Percentiles rank a stretch among this genome's conserved stretches.
phyloP scores from a whole-genome alignment of 2,888 invertebrate species.

The Baronia brevicornis region DNA sequence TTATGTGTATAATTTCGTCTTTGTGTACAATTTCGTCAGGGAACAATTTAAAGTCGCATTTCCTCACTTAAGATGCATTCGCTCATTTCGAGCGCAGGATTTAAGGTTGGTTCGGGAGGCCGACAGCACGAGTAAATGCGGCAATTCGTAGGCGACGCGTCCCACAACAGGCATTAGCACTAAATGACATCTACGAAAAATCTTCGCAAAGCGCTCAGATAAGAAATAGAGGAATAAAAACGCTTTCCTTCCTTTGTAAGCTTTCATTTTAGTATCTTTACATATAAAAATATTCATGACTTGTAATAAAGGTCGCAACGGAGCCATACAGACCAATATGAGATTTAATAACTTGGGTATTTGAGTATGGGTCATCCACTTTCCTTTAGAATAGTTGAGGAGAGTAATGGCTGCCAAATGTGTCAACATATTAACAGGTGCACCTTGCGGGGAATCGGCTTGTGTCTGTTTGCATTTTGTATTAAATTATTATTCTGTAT shows the following conservation, averaged over 20 bases:
- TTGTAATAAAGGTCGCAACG: slow-evolving; percentile 4
- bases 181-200: slow-evolving; percentile 71
- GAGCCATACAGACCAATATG: slow-evolving; percentile 1
- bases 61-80: slow-evolving; percentile 71
- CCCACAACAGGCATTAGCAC: slow-evolving; percentile 68
- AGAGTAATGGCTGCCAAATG: too few species aligned
- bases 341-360: slow-evolving; percentile 10
- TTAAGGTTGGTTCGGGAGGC: slow-evolving; percentile 54
- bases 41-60: slow-evolving; percentile 53
- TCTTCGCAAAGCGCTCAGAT: slow-evolving; percentile 51
- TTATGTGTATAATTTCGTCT: too few species aligned
- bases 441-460: too few species aligned
- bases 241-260: slow-evolving; percentile 40
- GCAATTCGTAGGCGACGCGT: slow-evolving; percentile 67
- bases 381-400: too few species aligned
- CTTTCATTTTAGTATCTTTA: slow-evolving; percentile 15
- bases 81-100: slow-evolving; percentile 65
- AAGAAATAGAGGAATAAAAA: slow-evolving; percentile 57
- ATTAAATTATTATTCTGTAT: too few species aligned
- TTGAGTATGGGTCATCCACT: too few species aligned
- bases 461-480: too few species aligned
- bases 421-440: too few species aligned
- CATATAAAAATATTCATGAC: slow-evolving; percentile 12
- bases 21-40: slow-evolving; percentile 37
- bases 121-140: slow-evolving; percentile 54